Evolutionary conservation across 2,113 vertebrate species (phyloP).

Genomic region (Austrofundulus limnaeus): DNA sequence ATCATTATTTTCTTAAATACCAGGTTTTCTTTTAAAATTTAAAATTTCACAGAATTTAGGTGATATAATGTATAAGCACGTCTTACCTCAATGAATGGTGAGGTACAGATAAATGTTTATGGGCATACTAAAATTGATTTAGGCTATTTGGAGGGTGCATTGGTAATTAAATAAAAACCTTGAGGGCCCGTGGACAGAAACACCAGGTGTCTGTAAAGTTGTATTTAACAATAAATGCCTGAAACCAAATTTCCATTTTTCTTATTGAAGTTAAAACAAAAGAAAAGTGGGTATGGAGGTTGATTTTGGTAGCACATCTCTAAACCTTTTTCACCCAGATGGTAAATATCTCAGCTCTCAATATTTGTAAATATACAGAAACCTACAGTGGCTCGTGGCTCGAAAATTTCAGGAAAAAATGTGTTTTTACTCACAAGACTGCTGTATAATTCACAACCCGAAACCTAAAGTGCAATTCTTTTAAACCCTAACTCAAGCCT

Average conservation of each 20-base stretch:
- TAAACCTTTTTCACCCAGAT: constrained; percentile 56
- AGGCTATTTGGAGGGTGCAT: background rate
- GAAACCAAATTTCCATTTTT: constrained; percentile 44
- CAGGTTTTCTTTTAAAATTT: background rate
- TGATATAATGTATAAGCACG: background rate
- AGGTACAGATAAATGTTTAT: background rate
- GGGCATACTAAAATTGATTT: background rate
- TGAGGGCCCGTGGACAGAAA: background rate
- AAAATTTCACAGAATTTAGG: background rate
- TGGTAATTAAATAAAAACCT: background rate
- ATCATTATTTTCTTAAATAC: background rate
- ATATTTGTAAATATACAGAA: constrained; percentile 62
- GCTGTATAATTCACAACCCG: too few species aligned
- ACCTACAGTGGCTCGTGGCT: constrained; percentile 46
- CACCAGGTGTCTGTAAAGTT: background rate
- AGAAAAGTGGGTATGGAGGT: too few species aligned
- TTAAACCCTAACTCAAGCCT: too few species aligned
- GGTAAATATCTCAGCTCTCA: constrained; percentile 72
- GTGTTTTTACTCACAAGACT: too few species aligned
- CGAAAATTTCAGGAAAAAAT: background rate
- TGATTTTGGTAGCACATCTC: too few species aligned
- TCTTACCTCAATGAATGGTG: too few species aligned
- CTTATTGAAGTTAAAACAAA: constrained; percentile 30
- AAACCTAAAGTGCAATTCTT: too few species aligned
- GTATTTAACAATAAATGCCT: background rate